These are phyloP conservation scores for Gymnarchus niloticus DNA, from an alignment of 2,113 vertebrate species.

Conservation along the genomic window DNA sequence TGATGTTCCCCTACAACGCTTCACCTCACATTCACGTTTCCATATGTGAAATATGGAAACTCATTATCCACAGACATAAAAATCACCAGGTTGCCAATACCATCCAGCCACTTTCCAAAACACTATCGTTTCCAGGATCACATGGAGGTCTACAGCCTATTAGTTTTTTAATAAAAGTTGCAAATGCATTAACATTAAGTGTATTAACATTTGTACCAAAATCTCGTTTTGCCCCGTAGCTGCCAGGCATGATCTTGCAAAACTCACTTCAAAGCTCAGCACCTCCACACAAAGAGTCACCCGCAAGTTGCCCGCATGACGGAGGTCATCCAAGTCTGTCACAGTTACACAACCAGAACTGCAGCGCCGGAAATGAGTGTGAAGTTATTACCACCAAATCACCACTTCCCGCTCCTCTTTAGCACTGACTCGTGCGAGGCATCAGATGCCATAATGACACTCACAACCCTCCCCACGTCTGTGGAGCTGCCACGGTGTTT, in stretches of 20 bases:
- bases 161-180: too few species aligned
- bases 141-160: too few species aligned
- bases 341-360: background rate
- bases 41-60: too few species aligned
- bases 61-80: background rate
- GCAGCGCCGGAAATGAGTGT: background rate
- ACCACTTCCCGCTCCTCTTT: background rate
- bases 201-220: background rate
- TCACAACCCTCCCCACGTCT: background rate
- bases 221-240: background rate
- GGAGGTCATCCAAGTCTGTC: conserved; percentile 31
- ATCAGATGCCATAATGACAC: background rate
- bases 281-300: conserved; percentile 22
- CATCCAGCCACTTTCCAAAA: too few species aligned
- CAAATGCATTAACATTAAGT: background rate
- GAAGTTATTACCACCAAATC: background rate
- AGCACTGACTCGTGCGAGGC: background rate
- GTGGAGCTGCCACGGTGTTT: background rate
- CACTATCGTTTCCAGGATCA: too few species aligned
- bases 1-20: too few species aligned
- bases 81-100: background rate
- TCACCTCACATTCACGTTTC: background rate
- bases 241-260: background rate
- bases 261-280: background rate
- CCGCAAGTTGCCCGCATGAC: conserved; percentile 35